Conservation (phyloP, 2,888 invertebrate species). For the Cosmia trapezina region DNA sequence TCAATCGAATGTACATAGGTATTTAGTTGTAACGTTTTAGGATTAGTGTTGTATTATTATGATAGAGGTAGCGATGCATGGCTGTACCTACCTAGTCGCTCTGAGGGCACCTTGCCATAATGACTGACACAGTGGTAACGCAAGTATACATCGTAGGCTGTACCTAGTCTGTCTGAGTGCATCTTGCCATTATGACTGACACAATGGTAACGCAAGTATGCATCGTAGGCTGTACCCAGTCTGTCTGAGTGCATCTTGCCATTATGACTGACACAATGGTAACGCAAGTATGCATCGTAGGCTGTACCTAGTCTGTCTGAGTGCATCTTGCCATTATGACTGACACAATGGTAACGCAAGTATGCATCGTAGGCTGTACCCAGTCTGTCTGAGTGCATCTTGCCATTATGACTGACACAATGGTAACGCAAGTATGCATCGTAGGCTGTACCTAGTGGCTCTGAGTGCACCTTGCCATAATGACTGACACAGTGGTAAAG, state of each 20-base stretch:
- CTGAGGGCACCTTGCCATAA: conserved; percentile 58
- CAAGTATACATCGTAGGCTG: conserved; percentile 60
- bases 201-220: conserved; percentile 63
- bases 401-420: conserved; percentile 66
- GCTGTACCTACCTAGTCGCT: conserved; percentile 45
- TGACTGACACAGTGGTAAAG: conserved; percentile 64
- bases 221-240: conserved; percentile 51
- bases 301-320: conserved; percentile 49
- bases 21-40: conserved; percentile 37
- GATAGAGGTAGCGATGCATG: conserved; percentile 39
- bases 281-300: conserved; percentile 61
- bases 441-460: conserved; percentile 52
- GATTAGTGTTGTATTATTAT: conserved; percentile 32
- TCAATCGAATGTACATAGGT: conserved; percentile 50
- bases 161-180: conserved; percentile 45
- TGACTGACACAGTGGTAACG: conserved; percentile 64
- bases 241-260: conserved; percentile 53
- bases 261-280: conserved; percentile 64
- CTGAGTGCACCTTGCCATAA: conserved; percentile 57
- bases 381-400: conserved; percentile 47
- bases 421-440: conserved; percentile 62
- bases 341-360: conserved; percentile 63
- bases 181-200: conserved; percentile 65
- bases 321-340: conserved; percentile 63
- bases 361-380: conserved; percentile 56